Evolutionary conservation across 2,888 invertebrate species (phyloP).

Genomic region (Uropetala carovei): DNA sequence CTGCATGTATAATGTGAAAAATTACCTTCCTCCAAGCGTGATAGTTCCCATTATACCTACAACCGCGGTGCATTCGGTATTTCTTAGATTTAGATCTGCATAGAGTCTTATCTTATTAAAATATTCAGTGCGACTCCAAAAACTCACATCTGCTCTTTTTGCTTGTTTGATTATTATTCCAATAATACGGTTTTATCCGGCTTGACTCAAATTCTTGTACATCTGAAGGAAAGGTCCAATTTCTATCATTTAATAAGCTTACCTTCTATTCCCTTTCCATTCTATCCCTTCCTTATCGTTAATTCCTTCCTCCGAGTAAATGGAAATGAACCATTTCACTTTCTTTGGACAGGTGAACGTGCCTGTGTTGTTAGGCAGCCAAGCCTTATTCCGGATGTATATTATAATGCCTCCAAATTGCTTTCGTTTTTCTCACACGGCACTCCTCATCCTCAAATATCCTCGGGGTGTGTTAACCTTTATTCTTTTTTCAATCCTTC

Average conservation of each 20-base stretch:
- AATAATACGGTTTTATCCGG: neutral
- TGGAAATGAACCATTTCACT: constrained; percentile 59
- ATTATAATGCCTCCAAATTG: constrained; percentile 58
- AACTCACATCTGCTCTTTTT: constrained; percentile 29
- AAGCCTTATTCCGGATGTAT: constrained; percentile 55
- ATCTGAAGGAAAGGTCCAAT: constrained; percentile 4
- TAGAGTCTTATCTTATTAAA: too few relatives aligned
- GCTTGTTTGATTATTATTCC: constrained; percentile 17
- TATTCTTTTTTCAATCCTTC: neutral
- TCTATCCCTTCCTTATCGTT: neutral
- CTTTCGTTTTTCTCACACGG: constrained; percentile 52
- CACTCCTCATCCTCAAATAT: constrained; percentile 57
- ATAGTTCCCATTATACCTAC: neutral
- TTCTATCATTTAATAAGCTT: constrained; percentile 11
- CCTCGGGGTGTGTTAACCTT: constrained; percentile 23
- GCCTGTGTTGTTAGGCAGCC: constrained; percentile 61
- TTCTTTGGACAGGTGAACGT: constrained; percentile 58
- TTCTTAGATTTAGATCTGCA: neutral
- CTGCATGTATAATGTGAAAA: too few relatives aligned
- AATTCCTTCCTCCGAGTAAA: neutral
- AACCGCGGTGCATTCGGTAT: neutral
- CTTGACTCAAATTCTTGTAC: constrained; percentile 15
- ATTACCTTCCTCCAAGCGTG: neutral
- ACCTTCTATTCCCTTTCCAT: neutral
- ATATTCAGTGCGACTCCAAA: neutral